Percentiles rank a stretch among this genome's conserved stretches.
Evolutionary conservation across 2,888 invertebrate genomes (phyloP).

Genomic region (Acanthacorydalis orientalis): DNA sequence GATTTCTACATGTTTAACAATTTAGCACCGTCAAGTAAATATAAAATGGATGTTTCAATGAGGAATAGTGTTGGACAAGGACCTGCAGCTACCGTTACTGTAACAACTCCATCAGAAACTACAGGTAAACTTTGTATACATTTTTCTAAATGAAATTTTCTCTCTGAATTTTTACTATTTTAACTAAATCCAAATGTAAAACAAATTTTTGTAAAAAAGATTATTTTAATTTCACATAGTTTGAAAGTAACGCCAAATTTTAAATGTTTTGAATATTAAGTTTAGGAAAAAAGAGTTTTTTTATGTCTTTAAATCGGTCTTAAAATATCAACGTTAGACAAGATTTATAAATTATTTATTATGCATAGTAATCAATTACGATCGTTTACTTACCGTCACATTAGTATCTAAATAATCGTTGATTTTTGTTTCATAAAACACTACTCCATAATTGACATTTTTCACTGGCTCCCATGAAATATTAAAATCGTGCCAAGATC

Average conservation of each 20-base stretch:
- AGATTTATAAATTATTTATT: too few relatives aligned
- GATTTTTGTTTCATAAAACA: conserved; percentile 68
- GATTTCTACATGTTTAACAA: conserved; percentile 64
- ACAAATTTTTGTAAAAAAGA: too few relatives aligned
- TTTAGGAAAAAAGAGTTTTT: too few relatives aligned
- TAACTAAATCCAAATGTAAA: too few relatives aligned
- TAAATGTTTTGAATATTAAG: too few relatives aligned
- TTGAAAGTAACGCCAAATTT: too few relatives aligned
- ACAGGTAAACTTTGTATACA: conserved; percentile 19
- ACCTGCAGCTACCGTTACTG: conserved; percentile 43
- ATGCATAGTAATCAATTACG: too few relatives aligned
- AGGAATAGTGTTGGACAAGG: conserved; percentile 67
- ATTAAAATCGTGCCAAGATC: conserved; percentile 66
- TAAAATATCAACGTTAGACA: too few relatives aligned
- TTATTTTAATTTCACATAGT: too few relatives aligned
- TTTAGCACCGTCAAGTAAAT: conserved; percentile 51
- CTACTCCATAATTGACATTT: conserved; percentile 60
- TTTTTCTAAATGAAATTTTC: too few relatives aligned
- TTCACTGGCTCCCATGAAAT: conserved; percentile 64
- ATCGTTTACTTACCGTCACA: conserved; percentile 27
- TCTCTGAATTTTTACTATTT: too few relatives aligned
- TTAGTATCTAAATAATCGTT: conserved; percentile 40
- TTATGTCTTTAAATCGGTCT: too few relatives aligned
- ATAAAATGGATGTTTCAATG: conserved; percentile 64
- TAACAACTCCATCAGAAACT: conserved; percentile 50